Percentiles rank a stretch among this genome's conserved stretches.
These are phyloP conservation scores for Sardina pilchardus DNA, from an alignment of 2,113 vertebrate species.

Conservation along the genomic window DNA sequence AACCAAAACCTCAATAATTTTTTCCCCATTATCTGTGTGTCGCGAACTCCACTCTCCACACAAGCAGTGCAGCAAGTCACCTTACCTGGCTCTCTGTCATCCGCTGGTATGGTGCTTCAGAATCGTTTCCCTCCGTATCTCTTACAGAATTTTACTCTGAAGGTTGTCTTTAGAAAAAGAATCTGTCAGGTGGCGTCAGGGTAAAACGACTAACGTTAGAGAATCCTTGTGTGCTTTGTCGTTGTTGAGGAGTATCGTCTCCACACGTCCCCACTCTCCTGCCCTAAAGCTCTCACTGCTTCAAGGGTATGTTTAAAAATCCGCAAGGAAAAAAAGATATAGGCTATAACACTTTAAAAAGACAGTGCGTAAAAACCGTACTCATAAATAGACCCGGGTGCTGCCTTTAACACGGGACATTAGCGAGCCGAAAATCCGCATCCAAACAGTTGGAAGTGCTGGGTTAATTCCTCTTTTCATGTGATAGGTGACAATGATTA, in stretches of 20 bases:
- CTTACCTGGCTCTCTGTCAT: constrained; percentile 38
- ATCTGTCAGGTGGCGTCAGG: constrained; percentile 13
- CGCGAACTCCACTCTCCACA: not conserved
- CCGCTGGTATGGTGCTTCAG: not conserved
- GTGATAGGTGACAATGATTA: not conserved
- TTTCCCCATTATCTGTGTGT: not conserved
- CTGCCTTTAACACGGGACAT: constrained; percentile 32
- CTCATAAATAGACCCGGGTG: constrained; percentile 23
- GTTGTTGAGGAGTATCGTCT: not conserved
- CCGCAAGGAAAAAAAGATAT: not conserved
- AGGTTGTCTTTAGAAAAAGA: not conserved
- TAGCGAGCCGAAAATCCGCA: constrained; percentile 50
- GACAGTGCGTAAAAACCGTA: not conserved
- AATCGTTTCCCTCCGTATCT: not conserved
- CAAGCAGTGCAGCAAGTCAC: not conserved
- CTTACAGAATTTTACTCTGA: not conserved
- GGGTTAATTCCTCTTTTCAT: constrained; percentile 35
- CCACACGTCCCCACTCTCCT: not conserved
- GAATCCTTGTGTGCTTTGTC: constrained; percentile 30
- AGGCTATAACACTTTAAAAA: not conserved
- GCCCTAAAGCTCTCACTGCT: constrained; percentile 3
- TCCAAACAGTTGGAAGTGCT: constrained; percentile 55
- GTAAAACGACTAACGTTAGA: constrained; percentile 3
- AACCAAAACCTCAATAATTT: not conserved
- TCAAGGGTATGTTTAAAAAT: not conserved